Conservation (phyloP, 2,888 invertebrate genomes). For the Girardia tigrina region DNA sequence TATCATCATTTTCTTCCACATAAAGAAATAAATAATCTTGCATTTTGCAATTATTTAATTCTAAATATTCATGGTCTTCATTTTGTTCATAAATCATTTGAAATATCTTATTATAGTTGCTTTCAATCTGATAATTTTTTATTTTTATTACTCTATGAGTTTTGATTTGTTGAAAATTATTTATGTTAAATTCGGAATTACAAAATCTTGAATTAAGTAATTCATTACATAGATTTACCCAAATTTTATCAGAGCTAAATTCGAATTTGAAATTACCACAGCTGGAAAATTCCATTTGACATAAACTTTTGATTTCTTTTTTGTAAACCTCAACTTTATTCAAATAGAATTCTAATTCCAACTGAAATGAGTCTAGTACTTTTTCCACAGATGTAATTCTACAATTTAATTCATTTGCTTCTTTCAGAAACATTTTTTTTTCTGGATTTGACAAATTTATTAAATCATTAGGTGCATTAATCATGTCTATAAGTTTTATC, state of each 20-base stretch:
- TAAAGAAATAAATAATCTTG: conserved; percentile 50
- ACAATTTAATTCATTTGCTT: conserved; percentile 39
- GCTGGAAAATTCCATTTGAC: conserved; percentile 47
- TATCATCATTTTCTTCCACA: conserved; percentile 42
- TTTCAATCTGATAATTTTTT: background rate
- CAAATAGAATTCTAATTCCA: background rate
- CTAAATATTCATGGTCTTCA: conserved; percentile 30
- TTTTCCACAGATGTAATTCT: conserved; percentile 38
- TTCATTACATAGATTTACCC: conserved; percentile 49
- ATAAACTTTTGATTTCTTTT: conserved; percentile 38
- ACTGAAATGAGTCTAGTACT: background rate
- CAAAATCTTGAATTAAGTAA: conserved; percentile 49
- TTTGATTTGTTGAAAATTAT: conserved; percentile 44
- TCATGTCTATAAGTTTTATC: background rate
- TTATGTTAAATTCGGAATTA: conserved; percentile 44
- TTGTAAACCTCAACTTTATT: background rate
- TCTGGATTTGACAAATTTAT: background rate
- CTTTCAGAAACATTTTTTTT: conserved; percentile 34
- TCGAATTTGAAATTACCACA: conserved; percentile 51
- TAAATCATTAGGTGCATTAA: background rate
- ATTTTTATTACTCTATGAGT: conserved; percentile 46
- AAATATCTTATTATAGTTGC: conserved; percentile 44
- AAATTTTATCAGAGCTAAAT: conserved; percentile 44
- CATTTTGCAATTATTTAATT: conserved; percentile 34
- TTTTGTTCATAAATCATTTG: conserved; percentile 44